Evolutionary conservation across 1,140 invertebrate species (phyloP), one percentile per base, ranked within the genome.

Genomic region (Lucilia cuprina): DNA sequence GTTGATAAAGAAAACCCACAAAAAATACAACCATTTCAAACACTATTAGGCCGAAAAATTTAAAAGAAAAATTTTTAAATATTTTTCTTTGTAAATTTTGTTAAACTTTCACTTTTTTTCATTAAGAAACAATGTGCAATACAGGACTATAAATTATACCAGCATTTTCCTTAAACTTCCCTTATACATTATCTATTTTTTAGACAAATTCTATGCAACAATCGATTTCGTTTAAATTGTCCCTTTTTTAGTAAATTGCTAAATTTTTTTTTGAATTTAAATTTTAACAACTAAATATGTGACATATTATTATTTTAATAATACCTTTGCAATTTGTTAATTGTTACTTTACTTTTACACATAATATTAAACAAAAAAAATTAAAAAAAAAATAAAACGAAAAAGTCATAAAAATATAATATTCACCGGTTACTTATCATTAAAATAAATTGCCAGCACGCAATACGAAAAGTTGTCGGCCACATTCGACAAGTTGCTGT

Each of bases 271-370:
- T 70, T 60, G 55, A 7, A 5, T 19, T 70, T 21, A 9, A 21
- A 8, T 70, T 21, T 70, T 70, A 21, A 19, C n/a, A 65, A 83
- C 34, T 34, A 70, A 74, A 65, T 65, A 34, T 34, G 82, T 60
- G 74, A 70, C 82, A 74, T 74, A 74, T 83, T 83, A 75, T 55
- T 83, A 83, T 25, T 83, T 83, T 83, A 83, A 83, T 83, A 83
- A 83, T 47, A 83, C 41, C 41, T 41, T 30, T 75, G 50, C 83
- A 83, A 83, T 83, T 83, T 74, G 83, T 74, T 83, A 83, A 83
- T 83, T 83, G 74, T 25, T 74, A 77, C 83, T 74, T 83, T 49
- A 74, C 49, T 74, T 75, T 35, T 75, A 75, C 74, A 30, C 65
- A 35, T 13, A 74, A 49, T 47, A 21, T 78, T 78, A 47, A 35